Evolutionary conservation across 2,113 vertebrate species (phyloP).

Genomic region (Verasper variegatus): DNA sequence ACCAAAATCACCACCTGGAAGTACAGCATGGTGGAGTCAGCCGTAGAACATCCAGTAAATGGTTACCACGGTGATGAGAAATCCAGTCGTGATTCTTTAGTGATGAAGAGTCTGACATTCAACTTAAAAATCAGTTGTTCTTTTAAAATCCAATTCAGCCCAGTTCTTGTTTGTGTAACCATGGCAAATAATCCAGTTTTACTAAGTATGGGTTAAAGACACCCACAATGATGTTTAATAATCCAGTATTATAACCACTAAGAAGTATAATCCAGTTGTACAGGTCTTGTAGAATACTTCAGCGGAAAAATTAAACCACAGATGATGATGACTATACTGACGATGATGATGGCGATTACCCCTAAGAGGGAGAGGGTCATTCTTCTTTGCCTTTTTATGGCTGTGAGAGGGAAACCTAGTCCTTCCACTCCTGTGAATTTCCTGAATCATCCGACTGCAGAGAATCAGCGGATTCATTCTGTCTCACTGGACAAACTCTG

Average conservation of each 20-base stretch:
- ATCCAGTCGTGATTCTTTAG: neutral
- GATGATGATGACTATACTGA: neutral
- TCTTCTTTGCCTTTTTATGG: neutral
- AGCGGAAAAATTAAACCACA: neutral
- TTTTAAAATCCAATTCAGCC: neutral
- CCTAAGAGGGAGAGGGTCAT: neutral
- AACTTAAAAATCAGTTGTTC: neutral
- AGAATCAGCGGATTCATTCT: slow-evolving; percentile 36
- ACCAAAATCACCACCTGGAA: slow-evolving; percentile 95
- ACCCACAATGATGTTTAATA: neutral
- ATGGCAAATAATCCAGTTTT: neutral
- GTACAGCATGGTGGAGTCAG: slow-evolving; percentile 86
- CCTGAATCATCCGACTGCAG: slow-evolving; percentile 39
- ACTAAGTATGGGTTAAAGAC: neutral
- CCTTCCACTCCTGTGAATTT: slow-evolving; percentile 34
- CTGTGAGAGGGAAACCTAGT: slow-evolving; percentile 2
- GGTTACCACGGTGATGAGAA: slow-evolving; percentile 1
- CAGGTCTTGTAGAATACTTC: neutral
- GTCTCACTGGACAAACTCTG: slow-evolving; percentile 53
- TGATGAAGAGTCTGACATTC: neutral
- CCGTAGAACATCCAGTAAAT: neutral
- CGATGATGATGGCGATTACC: neutral
- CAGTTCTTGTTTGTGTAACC: neutral
- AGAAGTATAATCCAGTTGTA: neutral
- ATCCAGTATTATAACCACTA: neutral